These are phyloP conservation scores for Scopus umbretta DNA, from an alignment of 2,113 vertebrate species.

Conservation along the genomic window DNA sequence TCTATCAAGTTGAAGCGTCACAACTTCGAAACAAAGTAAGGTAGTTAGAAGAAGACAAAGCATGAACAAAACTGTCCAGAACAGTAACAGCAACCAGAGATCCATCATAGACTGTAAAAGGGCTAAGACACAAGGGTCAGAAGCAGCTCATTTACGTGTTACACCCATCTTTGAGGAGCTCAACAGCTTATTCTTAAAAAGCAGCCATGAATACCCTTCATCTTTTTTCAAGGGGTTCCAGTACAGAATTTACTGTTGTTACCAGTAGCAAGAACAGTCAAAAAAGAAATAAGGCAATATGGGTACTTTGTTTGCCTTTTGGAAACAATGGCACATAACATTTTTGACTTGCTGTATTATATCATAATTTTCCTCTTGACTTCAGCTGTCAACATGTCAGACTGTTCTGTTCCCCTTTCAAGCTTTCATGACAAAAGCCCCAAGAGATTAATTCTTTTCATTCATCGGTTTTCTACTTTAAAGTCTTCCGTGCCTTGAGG, in stretches of 20 bases:
- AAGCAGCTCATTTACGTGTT: neutral
- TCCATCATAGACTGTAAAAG: neutral
- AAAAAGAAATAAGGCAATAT: neutral
- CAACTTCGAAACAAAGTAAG: neutral
- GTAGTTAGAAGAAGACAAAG: neutral
- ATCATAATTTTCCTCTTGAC: constrained; percentile 60
- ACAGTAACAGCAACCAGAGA: neutral
- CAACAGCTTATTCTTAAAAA: neutral
- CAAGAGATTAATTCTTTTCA: constrained; percentile 56
- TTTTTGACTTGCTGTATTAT: constrained; percentile 46
- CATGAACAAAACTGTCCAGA: neutral
- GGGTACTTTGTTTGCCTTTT: neutral
- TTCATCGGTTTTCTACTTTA: constrained; percentile 56
- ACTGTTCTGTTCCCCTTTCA: constrained; percentile 43
- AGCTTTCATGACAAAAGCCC: constrained; percentile 43
- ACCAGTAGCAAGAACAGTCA: constrained; percentile 5
- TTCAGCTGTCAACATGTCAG: constrained; percentile 53
- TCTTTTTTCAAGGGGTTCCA: neutral
- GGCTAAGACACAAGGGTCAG: neutral
- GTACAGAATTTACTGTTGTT: neutral
- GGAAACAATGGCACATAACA: neutral
- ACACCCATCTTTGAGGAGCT: neutral
- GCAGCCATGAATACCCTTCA: neutral
- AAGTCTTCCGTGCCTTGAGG: constrained; percentile 47
- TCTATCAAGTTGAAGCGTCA: neutral